A percentile compares a stretch with the other conserved stretches of the same genome.
These are phyloP conservation scores for Solea solea DNA, from an alignment of 2,113 vertebrate genomes.

Conservation along the genomic window DNA sequence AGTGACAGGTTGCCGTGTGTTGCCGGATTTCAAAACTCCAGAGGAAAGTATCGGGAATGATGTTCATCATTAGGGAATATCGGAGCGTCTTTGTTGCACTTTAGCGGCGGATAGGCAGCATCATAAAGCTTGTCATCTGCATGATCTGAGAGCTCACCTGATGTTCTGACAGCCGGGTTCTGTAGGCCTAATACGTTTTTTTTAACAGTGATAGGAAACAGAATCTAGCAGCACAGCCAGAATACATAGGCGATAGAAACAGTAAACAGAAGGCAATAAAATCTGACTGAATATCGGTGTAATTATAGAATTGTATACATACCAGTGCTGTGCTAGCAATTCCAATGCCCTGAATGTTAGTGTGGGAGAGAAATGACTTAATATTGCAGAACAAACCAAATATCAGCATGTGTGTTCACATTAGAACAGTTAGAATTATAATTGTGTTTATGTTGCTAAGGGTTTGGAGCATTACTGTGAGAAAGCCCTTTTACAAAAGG, in stretches of 20 bases:
- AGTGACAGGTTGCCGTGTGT: constrained; percentile 24
- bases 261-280: constrained; percentile 22
- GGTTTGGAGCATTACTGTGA: neutral
- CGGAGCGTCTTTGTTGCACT: neutral
- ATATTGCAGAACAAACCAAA: constrained; percentile 1
- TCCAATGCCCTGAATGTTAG: neutral
- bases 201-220: no score
- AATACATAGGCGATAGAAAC: constrained; percentile 27
- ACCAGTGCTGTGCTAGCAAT: neutral
- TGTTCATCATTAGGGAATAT: neutral
- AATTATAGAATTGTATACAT: constrained; percentile 12
- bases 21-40: constrained; percentile 24
- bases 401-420: neutral
- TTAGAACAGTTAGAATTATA: neutral
- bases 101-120: neutral
- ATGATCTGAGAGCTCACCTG: neutral
- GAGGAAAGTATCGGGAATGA: neutral
- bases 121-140: neutral
- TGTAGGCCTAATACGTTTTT: no score
- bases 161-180: neutral
- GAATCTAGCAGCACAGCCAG: neutral
- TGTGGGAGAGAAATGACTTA: neutral
- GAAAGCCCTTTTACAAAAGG: neutral
- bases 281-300: constrained; percentile 6
- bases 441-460: neutral